Percentiles rank a stretch among this genome's conserved stretches.
Evolutionary conservation across 2,888 invertebrate genomes (phyloP).

Genomic region (Melanotus villosus): DNA sequence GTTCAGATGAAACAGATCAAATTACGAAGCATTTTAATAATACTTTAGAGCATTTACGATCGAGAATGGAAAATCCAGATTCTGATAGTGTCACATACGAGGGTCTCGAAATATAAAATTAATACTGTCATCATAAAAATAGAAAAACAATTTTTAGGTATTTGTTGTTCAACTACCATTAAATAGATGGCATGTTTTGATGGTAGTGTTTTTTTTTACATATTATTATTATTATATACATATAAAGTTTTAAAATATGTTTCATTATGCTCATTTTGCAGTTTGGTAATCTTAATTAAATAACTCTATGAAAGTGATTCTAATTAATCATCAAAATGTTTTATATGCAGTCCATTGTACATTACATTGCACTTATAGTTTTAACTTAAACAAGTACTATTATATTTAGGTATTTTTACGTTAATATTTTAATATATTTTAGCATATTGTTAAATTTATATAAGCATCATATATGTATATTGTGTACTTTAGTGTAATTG

Average conservation of each 20-base stretch:
- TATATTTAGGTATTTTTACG: slow-evolving; percentile 34
- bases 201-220: background rate
- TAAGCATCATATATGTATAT: slow-evolving; percentile 40
- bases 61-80: slow-evolving; percentile 76
- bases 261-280: background rate
- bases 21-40: slow-evolving; percentile 96
- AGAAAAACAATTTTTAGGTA: slow-evolving; percentile 4
- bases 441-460: slow-evolving; percentile 39
- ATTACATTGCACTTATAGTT: slow-evolving; percentile 12
- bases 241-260: background rate
- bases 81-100: slow-evolving; percentile 77
- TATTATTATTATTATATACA: background rate
- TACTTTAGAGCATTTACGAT: slow-evolving; percentile 86
- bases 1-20: slow-evolving; percentile 96
- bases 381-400: slow-evolving; percentile 4
- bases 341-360: slow-evolving; percentile 11
- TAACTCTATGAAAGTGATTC: background rate
- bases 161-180: slow-evolving; percentile 6
- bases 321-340: slow-evolving; percentile 7
- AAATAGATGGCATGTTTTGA: background rate
- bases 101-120: slow-evolving; percentile 72
- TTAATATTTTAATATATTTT: slow-evolving; percentile 44
- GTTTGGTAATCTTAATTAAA: background rate
- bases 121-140: slow-evolving; percentile 5
- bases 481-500: slow-evolving; percentile 33